Conservation (phyloP, 2,888 invertebrate species). For the Meteorus colon region DNA sequence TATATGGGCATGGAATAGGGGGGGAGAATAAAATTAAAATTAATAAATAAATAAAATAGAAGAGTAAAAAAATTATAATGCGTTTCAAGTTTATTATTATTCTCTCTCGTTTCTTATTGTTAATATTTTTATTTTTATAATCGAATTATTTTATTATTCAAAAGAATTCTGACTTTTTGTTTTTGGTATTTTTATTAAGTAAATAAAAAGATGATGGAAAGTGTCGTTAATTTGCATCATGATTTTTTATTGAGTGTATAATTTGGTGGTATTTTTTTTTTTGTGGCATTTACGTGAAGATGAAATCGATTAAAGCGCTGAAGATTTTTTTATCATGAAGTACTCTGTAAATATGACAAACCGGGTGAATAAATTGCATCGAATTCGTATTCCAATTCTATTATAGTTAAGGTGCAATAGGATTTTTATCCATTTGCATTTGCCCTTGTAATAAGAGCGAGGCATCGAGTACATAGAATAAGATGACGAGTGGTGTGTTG, state of each 20-base stretch:
- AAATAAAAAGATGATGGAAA: no score
- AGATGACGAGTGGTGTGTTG: conserved; percentile 33
- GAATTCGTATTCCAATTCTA: neutral
- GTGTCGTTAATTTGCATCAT: no score
- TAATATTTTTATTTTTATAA: neutral
- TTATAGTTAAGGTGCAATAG: neutral
- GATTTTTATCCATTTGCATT: conserved; percentile 42
- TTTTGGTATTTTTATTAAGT: no score
- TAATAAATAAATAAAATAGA: neutral
- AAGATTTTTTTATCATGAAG: conserved; percentile 22
- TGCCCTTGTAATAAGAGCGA: conserved; percentile 35
- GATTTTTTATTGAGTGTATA: neutral
- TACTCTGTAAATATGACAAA: conserved; percentile 40
- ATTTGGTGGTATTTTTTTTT: neutral
- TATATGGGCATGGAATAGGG: neutral
- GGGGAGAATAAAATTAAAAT: neutral
- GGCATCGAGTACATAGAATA: conserved; percentile 1
- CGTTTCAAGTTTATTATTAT: neutral
- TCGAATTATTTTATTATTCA: no score
- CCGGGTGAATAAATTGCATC: conserved; percentile 44
- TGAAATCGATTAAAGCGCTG: neutral
- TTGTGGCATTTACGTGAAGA: neutral
- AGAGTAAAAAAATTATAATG: neutral
- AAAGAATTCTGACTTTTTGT: no score
- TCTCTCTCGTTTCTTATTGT: neutral